Evolutionary conservation across 1,140 invertebrate genomes (phyloP), one percentile per base, ranked within the genome.

Genomic region (Drosophila serrata): DNA sequence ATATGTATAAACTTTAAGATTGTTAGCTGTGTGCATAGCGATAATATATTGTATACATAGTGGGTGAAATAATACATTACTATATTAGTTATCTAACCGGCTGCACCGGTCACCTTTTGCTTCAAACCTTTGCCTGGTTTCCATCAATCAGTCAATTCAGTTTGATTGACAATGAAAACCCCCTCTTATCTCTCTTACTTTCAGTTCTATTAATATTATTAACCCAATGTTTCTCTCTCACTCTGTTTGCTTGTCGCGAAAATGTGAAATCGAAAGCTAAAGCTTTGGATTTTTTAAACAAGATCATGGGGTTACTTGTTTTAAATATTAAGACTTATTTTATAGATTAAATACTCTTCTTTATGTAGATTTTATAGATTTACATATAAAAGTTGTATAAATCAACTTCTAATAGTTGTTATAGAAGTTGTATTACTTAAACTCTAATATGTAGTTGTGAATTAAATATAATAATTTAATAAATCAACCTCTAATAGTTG

Each of bases 131-230:
- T 45, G 39, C 8, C 6, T 24, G 67, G 40, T 39, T 46, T 56
- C 27, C 11, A 39, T 68, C 67, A 45, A 33, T 68, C 49, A 43
- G 24, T 9, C 19, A 15, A 33, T 27, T 24, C 37, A 27, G 22
- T 19, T 11, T 64, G 68, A 72, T 70, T 70, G 68, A 72, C 68
- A 72, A 33, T 22, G 29, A 48, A 72, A 70, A 70, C 1, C 51
- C 51, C 35, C n/a, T 5, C 49, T 70, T 70, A 48, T 72, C 49
- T 27, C 2, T 22, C 1, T 22, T 22, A 15, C 3, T 37, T 35
- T 67, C 6, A 29, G 6, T 43, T 11, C 1, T 29, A 19, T 46
- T 48, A 35, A n/a, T 53, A 53, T 53, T 68, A 31, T 39, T 29
- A 48, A 5, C 3, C 31, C 15, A 53, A 22, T 45, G 19, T 22